These are phyloP conservation scores for Progne subis DNA, from an alignment of 2,113 vertebrate species.

Conservation along the genomic window DNA sequence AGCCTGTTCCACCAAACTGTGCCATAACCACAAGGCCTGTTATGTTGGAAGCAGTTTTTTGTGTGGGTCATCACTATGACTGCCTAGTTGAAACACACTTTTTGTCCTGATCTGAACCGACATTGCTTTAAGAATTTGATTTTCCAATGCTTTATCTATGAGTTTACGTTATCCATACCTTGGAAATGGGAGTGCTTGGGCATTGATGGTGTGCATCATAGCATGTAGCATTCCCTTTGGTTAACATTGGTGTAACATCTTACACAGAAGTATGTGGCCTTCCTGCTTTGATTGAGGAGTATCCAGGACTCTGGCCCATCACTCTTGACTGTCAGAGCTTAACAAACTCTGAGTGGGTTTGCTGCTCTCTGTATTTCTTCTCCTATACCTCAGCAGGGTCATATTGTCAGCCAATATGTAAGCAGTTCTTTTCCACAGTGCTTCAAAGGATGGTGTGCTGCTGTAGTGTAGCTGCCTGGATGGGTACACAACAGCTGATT, in stretches of 20 bases:
- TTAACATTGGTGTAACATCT: background rate
- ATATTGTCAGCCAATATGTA: background rate
- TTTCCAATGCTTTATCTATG: background rate
- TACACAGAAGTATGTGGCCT: background rate
- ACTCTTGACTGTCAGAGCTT: background rate
- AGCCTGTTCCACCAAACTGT: background rate
- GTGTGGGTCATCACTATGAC: background rate
- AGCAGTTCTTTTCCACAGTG: accelerated
- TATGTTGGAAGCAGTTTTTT: background rate
- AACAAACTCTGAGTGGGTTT: background rate
- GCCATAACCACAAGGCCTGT: background rate
- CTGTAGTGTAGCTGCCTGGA: background rate
- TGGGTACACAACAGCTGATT: background rate
- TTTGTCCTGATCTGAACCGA: background rate
- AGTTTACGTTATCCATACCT: background rate
- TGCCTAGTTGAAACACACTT: background rate
- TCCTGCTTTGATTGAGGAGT: background rate
- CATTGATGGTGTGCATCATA: background rate
- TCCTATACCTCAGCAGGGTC: background rate
- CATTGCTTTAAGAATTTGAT: background rate
- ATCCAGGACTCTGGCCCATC: background rate
- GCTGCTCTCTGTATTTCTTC: background rate
- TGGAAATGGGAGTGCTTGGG: background rate
- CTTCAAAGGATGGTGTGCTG: background rate
- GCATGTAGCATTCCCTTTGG: accelerated